Evolutionary conservation across 2,113 vertebrate genomes (phyloP).

Genomic region (Genyomyrus donnyi): DNA sequence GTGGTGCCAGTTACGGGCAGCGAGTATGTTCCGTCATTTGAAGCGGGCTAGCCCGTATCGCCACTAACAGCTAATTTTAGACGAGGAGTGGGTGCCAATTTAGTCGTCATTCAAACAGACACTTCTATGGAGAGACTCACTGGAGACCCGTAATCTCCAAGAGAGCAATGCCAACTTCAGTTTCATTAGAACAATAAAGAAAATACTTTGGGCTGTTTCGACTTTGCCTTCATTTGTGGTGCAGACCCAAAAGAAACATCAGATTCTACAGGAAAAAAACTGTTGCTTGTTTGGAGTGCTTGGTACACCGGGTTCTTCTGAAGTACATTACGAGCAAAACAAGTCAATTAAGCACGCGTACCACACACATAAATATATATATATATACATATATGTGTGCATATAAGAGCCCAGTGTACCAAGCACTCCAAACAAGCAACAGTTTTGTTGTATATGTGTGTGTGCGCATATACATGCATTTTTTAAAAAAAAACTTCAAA

Average conservation of each 20-base stretch:
- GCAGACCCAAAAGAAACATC: slow-evolving; percentile 44
- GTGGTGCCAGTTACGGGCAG: slow-evolving; percentile 27
- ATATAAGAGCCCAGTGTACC: too few species aligned
- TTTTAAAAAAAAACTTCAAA: too few species aligned
- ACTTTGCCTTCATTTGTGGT: slow-evolving; percentile 42
- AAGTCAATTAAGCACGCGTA: slow-evolving; percentile 29
- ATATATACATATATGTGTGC: too few species aligned
- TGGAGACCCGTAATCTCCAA: slow-evolving; percentile 43
- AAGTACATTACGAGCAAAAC: slow-evolving; percentile 21
- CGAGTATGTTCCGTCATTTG: slow-evolving; percentile 41
- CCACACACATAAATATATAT: too few species aligned
- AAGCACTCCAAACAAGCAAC: too few species aligned
- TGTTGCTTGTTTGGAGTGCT: slow-evolving; percentile 43
- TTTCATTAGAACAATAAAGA: slow-evolving; percentile 57
- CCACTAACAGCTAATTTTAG: slow-evolving; percentile 55
- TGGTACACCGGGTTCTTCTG: slow-evolving; percentile 28
- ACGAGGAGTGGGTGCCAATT: slow-evolving; percentile 42
- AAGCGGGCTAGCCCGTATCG: slow-evolving; percentile 17
- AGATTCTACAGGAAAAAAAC: slow-evolving; percentile 32
- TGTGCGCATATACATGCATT: too few species aligned
- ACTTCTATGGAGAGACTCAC: slow-evolving; percentile 51
- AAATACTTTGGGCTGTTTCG: slow-evolving; percentile 56
- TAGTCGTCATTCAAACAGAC: slow-evolving; percentile 55
- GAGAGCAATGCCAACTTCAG: slow-evolving; percentile 47
- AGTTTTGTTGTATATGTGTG: too few species aligned